A percentile compares a stretch with the other conserved stretches of the same genome.
These are phyloP conservation scores for Drosophila peninsularis DNA, from an alignment of 2,888 invertebrate species.

Conservation along the genomic window DNA sequence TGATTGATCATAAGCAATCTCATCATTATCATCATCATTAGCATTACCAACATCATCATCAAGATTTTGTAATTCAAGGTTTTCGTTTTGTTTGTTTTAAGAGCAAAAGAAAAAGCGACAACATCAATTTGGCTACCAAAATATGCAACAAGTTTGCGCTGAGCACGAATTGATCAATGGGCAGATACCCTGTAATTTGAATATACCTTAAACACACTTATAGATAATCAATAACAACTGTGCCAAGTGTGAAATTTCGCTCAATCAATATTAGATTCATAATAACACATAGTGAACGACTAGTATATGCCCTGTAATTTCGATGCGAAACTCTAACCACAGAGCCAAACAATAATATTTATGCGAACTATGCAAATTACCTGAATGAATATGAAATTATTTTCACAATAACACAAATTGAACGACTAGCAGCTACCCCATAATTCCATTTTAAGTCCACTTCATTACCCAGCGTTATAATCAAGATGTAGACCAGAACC, in stretches of 20 bases:
- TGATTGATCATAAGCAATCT: conserved; percentile 47
- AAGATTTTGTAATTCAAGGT: conserved; percentile 78
- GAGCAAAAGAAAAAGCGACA: conserved; percentile 24
- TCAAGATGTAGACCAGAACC: neutral
- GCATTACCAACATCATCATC: conserved; percentile 8
- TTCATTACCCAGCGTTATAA: neutral
- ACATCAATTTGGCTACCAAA: conserved; percentile 1
- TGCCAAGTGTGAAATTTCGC: too few species aligned
- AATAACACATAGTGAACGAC: neutral
- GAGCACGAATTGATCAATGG: neutral
- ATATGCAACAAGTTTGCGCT: neutral
- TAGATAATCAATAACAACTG: too few species aligned
- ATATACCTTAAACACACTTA: neutral
- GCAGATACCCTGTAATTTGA: neutral
- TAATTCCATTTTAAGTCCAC: too few species aligned
- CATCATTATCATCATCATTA: neutral
- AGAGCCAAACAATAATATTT: too few species aligned
- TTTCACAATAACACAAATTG: neutral
- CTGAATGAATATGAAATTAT: neutral
- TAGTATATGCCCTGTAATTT: neutral
- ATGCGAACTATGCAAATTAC: too few species aligned
- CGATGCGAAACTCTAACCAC: too few species aligned
- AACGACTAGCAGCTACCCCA: neutral
- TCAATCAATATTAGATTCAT: too few species aligned
- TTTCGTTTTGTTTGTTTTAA: conserved; percentile 34